Evolutionary conservation across 2,888 invertebrate genomes (phyloP).

Genomic region (Hirtodrosophila alboralis): DNA sequence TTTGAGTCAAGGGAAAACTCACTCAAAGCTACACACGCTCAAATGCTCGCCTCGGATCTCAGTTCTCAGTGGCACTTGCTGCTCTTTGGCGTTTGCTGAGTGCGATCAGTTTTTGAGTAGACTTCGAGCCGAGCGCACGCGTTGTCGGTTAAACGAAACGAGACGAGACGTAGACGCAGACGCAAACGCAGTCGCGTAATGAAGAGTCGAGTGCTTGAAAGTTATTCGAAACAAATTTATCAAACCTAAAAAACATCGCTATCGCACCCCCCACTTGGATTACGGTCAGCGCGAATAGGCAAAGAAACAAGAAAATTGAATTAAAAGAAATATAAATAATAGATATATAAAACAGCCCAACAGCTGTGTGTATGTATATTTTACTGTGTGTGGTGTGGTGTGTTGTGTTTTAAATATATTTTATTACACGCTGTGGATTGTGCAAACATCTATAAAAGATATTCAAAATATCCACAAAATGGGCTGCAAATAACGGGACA

Average conservation of each 20-base stretch:
- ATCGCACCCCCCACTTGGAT: slow-evolving; percentile 80
- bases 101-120: slow-evolving; percentile 83
- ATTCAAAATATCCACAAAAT: slow-evolving; percentile 56
- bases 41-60: slow-evolving; percentile 16
- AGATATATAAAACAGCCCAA: slow-evolving; percentile 38
- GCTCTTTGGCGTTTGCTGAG: slow-evolving; percentile 48
- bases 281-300: slow-evolving; percentile 79
- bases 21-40: slow-evolving; percentile 29
- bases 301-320: slow-evolving; percentile 60
- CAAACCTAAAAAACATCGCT: slow-evolving; percentile 55
- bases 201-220: slow-evolving; percentile 51
- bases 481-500: slow-evolving; percentile 62
- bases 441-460: slow-evolving; percentile 59
- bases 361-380: slow-evolving; percentile 21
- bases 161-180: slow-evolving; percentile 53
- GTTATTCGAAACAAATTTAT: slow-evolving; percentile 56
- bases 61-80: slow-evolving; percentile 59
- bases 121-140: slow-evolving; percentile 80
- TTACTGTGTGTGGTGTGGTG: slow-evolving; percentile 40
- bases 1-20: slow-evolving; percentile 46
- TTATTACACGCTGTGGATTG: slow-evolving; percentile 58
- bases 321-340: slow-evolving; percentile 24
- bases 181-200: slow-evolving; percentile 46
- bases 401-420: slow-evolving; percentile 35
- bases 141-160: slow-evolving; percentile 49